A percentile compares a stretch with the other conserved stretches of the same genome.
phyloP scores from a whole-genome alignment of 2,113 vertebrate species.

The Podiceps cristatus region DNA sequence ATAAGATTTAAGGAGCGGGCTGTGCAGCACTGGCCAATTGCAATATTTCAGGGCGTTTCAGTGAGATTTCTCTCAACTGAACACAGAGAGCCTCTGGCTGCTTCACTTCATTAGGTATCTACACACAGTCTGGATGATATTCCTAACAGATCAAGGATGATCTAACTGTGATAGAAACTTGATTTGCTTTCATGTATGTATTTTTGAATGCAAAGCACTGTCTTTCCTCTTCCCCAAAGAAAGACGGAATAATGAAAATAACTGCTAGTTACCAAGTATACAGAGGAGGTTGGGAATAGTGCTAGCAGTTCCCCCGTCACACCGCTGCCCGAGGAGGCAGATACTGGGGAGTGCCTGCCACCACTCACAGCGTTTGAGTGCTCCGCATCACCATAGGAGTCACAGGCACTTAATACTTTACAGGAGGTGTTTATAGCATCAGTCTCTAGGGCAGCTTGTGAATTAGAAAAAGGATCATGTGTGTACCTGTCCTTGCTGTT shows the following conservation, averaged over 20 bases:
- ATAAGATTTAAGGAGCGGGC: not conserved
- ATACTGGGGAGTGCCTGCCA: not conserved
- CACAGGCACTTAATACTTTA: not conserved
- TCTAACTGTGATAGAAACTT: not conserved
- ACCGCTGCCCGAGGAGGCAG: not conserved
- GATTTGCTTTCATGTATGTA: not conserved
- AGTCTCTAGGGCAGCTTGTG: not conserved
- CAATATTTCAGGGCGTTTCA: not conserved
- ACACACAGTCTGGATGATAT: not conserved
- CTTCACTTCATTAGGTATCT: not conserved
- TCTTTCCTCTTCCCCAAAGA: not conserved
- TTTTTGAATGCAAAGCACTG: not conserved
- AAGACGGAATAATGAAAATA: not conserved
- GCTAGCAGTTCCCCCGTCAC: not conserved
- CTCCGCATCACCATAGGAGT: not conserved
- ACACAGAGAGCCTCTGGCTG: not conserved
- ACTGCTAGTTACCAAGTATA: not conserved
- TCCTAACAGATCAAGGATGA: not conserved
- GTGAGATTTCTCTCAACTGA: not conserved
- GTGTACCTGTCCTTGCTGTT: conserved; percentile 39
- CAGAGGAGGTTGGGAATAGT: not conserved
- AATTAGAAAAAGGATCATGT: not conserved
- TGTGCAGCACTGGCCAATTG: not conserved
- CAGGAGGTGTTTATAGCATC: not conserved
- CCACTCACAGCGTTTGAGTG: not conserved